Evolutionary conservation across 2,797 vertebrate genomes (phyloP).

Genomic region (Erethizon dorsatum): DNA sequence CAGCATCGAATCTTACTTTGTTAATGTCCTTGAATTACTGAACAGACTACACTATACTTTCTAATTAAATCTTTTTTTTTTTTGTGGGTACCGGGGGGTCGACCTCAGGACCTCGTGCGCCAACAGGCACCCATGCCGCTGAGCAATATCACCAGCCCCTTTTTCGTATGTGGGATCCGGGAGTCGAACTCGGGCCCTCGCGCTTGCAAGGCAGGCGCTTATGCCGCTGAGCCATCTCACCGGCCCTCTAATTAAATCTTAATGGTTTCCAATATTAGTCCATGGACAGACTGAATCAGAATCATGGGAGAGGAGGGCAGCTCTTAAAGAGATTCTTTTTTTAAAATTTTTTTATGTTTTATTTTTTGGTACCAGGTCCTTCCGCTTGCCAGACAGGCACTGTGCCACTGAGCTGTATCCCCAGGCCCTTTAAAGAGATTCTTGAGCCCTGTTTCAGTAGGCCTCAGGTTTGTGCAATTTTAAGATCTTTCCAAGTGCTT

Average conservation of each 20-base stretch:
- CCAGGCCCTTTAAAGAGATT: constrained; percentile 45
- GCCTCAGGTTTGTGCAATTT: constrained; percentile 36
- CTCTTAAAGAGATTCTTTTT: constrained; percentile 43
- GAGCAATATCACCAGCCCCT: too few species aligned
- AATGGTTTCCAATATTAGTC: constrained; percentile 58
- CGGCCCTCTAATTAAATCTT: background rate
- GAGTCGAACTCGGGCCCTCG: too few species aligned
- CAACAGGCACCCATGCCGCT: too few species aligned
- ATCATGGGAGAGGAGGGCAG: background rate
- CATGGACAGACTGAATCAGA: constrained; percentile 32
- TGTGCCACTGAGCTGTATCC: too few species aligned
- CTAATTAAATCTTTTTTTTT: background rate
- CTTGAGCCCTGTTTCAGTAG: constrained; percentile 41
- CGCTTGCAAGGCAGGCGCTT: too few species aligned
- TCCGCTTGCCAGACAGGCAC: too few species aligned
- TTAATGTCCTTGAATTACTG: constrained; percentile 33
- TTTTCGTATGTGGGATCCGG: too few species aligned
- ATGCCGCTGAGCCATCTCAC: too few species aligned
- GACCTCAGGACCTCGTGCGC: too few species aligned
- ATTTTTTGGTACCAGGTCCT: too few species aligned
- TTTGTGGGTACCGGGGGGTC: too few species aligned
- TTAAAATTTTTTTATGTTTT: too few species aligned
- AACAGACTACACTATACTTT: background rate
- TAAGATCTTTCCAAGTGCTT: constrained; percentile 58
- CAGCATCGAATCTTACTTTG: background rate